phyloP scores from a whole-genome alignment of 2,797 vertebrate genomes.

The Anolis apletophallus region DNA sequence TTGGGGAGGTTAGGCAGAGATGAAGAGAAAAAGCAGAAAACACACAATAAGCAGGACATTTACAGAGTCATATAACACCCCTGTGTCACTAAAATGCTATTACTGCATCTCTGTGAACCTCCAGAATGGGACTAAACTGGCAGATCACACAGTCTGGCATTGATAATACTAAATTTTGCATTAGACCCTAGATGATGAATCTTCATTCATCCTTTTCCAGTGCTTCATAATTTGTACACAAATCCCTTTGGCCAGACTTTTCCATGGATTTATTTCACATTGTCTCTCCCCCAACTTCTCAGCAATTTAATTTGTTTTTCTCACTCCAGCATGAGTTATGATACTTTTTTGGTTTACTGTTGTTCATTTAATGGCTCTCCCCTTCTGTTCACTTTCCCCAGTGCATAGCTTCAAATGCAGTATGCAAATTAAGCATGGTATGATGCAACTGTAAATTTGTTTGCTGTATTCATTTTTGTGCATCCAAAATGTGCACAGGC shows the following conservation, averaged over 20 bases:
- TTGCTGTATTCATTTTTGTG: constrained; percentile 46
- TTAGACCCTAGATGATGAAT: background rate
- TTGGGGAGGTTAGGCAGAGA: background rate
- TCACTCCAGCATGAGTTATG: background rate
- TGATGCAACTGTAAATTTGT: constrained; percentile 27
- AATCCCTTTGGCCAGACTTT: background rate
- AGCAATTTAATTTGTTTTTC: background rate
- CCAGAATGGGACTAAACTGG: background rate
- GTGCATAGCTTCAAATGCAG: constrained; percentile 29
- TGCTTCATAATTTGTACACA: background rate
- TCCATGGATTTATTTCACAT: constrained; percentile 4
- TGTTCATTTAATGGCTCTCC: constrained; percentile 23
- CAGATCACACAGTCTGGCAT: background rate
- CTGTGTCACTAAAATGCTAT: background rate
- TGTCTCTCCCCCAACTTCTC: constrained; percentile 8
- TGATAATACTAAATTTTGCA: background rate
- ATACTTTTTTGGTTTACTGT: constrained; percentile 33
- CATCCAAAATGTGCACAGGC: constrained; percentile 41
- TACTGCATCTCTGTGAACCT: background rate
- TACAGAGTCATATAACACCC: background rate
- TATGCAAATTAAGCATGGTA: constrained; percentile 40
- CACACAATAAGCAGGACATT: background rate
- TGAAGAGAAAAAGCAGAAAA: background rate
- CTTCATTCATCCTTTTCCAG: background rate
- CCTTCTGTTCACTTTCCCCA: constrained; percentile 12